These are phyloP conservation scores for Embidobia sp. DNA, from an alignment of 2,888 invertebrate genomes.

Conservation along the genomic window DNA sequence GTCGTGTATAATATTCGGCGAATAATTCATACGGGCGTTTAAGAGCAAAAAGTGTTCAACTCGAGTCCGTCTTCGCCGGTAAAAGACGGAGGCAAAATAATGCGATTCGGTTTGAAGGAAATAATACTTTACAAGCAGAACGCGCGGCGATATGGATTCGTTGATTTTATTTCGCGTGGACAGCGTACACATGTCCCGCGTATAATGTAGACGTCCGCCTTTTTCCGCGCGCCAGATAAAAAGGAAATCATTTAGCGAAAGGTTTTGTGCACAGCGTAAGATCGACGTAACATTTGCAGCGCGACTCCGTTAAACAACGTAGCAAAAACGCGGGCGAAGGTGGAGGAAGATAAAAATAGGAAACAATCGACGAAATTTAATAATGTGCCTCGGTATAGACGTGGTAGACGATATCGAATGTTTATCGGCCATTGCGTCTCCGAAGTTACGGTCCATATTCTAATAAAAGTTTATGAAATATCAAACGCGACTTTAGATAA, in stretches of 20 bases:
- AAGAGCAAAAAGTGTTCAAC: too few species aligned
- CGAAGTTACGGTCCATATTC: slow-evolving; percentile 38
- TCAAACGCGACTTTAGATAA: slow-evolving; percentile 58
- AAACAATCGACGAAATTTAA: slow-evolving; percentile 49
- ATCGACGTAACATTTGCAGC: slow-evolving; percentile 52
- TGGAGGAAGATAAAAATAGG: neutral
- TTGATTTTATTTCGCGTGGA: slow-evolving; percentile 38
- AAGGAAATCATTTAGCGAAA: slow-evolving; percentile 57
- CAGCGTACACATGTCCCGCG: slow-evolving; percentile 43
- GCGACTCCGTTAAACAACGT: slow-evolving; percentile 27
- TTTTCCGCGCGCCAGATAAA: slow-evolving; percentile 16
- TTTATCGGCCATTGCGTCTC: slow-evolving; percentile 42
- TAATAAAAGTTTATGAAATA: slow-evolving; percentile 63
- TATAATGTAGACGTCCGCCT: slow-evolving; percentile 18
- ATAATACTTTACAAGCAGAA: slow-evolving; percentile 53
- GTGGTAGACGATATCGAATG: slow-evolving; percentile 39
- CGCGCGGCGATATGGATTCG: slow-evolving; percentile 35
- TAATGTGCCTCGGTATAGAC: slow-evolving; percentile 32
- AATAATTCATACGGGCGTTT: slow-evolving; percentile 24
- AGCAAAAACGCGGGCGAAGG: slow-evolving; percentile 1
- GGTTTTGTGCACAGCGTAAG: slow-evolving; percentile 57
- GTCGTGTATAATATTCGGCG: slow-evolving; percentile 12
- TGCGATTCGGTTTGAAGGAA: slow-evolving; percentile 33
- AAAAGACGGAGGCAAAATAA: slow-evolving; percentile 40
- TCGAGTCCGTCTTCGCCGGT: neutral